Evolutionary conservation across 2,113 vertebrate species (phyloP), one percentile per base, ranked within the genome.

Genomic region (Bambusicola thoracicus): DNA sequence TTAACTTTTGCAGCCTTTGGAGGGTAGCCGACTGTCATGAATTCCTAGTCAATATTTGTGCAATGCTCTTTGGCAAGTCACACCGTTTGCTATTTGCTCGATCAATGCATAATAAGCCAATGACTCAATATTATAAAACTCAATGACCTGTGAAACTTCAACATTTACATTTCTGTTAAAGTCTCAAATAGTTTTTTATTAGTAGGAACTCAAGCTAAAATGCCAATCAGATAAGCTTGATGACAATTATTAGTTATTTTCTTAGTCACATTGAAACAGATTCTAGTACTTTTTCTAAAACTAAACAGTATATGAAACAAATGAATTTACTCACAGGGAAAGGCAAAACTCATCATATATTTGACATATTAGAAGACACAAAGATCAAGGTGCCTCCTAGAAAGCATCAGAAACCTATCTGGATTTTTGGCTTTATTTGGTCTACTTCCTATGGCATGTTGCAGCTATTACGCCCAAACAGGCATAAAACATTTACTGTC

Each of bases 141-240:
- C 97, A 98, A 97, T 96, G 97, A 91, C 90, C 96, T 97, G 92
- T 97, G 96, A 96, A 97, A 96, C 95, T 95, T 91, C 90, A 94
- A 88, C 93, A 96, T 97, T 97, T 96, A 91, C 95, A 91, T 76
- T 97, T 96, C 95, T 96, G 93, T 95, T 96, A 91, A 95, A 95
- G 88, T 95, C 87, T 96, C 93, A 93, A 94, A 91, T 96, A 92
- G 72, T 72, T 95, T 94, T 97, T 97, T 97, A 97, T 97, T 96
- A 96, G 90, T 86, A 89, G 92, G 90, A 94, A 84, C 92, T 95
- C 78, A 38, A 94, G 72, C 88, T 95, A 83, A 96, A 96, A 96
- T 94, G 97, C 81, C 93, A 91, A 93, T 91, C 88, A 93, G 97
- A 97, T 97, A 97, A 97, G 90, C 66, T 32, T 46, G 85, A 90